Evolutionary conservation across 37 sponge, comb jelly and placozoan species (phyloP).

Genomic region (Aphrocallistes beatrix): DNA sequence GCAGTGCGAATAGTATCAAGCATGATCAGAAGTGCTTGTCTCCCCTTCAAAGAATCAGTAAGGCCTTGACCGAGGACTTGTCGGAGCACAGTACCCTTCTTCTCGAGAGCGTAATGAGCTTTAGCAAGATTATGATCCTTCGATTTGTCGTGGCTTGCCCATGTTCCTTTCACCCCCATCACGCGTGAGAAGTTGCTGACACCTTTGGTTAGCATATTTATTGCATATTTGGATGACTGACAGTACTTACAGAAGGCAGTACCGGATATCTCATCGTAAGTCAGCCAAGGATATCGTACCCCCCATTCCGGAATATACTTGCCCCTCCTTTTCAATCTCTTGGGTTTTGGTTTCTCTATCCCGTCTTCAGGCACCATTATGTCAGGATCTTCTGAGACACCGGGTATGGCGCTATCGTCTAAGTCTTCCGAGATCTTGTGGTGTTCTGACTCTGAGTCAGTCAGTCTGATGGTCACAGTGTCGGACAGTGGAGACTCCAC

Average conservation of each 20-base stretch:
- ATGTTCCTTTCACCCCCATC: not conserved
- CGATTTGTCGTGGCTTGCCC: not conserved
- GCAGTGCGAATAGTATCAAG: not conserved
- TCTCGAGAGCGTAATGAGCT: not conserved
- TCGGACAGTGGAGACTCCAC: not conserved
- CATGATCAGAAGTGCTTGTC: not conserved
- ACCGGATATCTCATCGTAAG: not conserved
- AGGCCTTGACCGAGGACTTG: not conserved
- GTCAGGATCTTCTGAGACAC: not conserved
- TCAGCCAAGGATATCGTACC: not conserved
- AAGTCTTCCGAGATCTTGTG: not conserved
- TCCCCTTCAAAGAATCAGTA: not conserved
- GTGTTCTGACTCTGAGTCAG: not conserved
- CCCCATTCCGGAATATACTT: not conserved
- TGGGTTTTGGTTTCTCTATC: not conserved
- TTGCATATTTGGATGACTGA: not conserved
- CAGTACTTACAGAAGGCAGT: not conserved
- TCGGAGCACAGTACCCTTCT: not conserved
- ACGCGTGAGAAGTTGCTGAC: not conserved
- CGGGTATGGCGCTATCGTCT: not conserved
- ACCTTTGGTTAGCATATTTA: not conserved
- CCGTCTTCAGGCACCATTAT: not conserved
- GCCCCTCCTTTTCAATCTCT: not conserved
- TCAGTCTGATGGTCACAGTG: not conserved
- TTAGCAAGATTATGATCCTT: not conserved